Evolutionary conservation across 2,888 invertebrate species (phyloP), one percentile per base, ranked within the genome.

Genomic region (Cataglyphis cursor): DNA sequence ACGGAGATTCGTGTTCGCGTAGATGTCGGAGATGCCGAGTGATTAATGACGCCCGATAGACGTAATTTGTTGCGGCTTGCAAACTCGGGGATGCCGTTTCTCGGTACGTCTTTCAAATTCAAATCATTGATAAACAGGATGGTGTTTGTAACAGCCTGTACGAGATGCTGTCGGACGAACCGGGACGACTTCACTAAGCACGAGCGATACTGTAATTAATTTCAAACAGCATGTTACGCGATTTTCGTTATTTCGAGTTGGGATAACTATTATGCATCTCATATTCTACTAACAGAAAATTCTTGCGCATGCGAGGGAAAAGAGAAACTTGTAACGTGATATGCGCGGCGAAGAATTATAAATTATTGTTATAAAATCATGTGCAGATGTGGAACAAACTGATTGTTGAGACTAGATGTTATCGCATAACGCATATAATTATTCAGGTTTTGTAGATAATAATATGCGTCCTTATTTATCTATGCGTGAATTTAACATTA

Each of bases 151-250:
- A 90, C 86, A 84, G 86, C 84, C 86, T 75, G 84, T 41, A 75
- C 87, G 91, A 86, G 89, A 91, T 89, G 88, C 92, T 93, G 93
- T 93, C 92, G 86, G 82, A 89, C 88, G 87, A 90, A 88, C 73
- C 89, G 91, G n/a, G 90, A 93, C 92, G 92, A 92, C 93, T 94
- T 89, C 92, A 93, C 92, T 92, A 92, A 74, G 51, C 51, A 80
- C 86, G 73, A 61, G 78, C 81, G 84, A 92, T 92, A 92, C 88
- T 90, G 91, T 92, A 93, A 94, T 94, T 93, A 94, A 94, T 94
- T 93, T 92, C 91, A 91, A 93, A 92, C 93, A 92, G 90, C 92
- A 91, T 90, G 92, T 74, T 90, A 90, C 91, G 92, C 92, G 92
- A 93, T 93, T 92, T 92, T 93, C 92, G 89, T 91, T 90, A 89